These are phyloP conservation scores for Stichodactyla mertensii DNA, from an alignment of 64 coral and sea anemone genomes.

Conservation along the genomic window DNA sequence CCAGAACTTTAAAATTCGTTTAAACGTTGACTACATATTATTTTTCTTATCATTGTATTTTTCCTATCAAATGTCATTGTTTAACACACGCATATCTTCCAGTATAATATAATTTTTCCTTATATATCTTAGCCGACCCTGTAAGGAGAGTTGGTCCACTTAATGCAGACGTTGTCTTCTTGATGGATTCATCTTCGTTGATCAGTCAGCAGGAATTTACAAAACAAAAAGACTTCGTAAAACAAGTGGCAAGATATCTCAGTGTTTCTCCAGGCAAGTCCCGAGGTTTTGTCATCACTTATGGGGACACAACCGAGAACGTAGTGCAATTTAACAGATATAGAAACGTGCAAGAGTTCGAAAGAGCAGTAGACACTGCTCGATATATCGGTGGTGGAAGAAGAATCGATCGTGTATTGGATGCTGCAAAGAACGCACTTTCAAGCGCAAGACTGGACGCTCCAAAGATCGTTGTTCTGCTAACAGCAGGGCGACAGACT, in stretches of 20 bases:
- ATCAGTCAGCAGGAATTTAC: constrained; percentile 18
- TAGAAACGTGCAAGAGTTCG: not conserved
- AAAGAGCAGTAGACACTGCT: constrained; percentile 16
- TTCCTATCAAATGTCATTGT: too few species aligned
- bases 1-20: too few species aligned
- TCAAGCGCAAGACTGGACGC: not conserved
- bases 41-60: too few species aligned
- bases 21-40: too few species aligned
- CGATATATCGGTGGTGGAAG: constrained; percentile 29
- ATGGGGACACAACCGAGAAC: constrained; percentile 6
- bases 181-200: constrained; percentile 51
- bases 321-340: constrained; percentile 1
- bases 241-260: constrained; percentile 26
- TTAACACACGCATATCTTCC: not conserved
- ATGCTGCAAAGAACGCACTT: constrained; percentile 29
- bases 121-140: not conserved
- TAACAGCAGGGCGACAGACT: constrained; percentile 51
- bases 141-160: not conserved
- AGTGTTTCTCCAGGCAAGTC: constrained; percentile 32
- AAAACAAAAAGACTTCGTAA: constrained; percentile 71
- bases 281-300: constrained; percentile 32
- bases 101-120: not conserved
- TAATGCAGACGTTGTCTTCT: constrained; percentile 51
- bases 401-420: constrained; percentile 59
- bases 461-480: constrained; percentile 51